Conservation (phyloP, 2,113 vertebrate species). For the Ceyx margarethae region DNA sequence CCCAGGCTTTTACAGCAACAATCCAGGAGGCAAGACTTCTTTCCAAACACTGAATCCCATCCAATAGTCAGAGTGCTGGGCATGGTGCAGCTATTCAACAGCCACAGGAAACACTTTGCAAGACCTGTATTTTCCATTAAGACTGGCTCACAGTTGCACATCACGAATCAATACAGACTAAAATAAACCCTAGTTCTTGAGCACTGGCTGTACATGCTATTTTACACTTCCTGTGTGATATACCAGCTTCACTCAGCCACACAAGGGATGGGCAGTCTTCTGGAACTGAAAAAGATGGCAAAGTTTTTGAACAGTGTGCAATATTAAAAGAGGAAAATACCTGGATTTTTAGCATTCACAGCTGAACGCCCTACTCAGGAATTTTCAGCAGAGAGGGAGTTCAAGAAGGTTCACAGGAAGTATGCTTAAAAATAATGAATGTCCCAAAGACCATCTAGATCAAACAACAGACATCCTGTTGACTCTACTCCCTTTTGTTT, state of each 20-base stretch:
- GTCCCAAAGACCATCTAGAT: neutral
- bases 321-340: neutral
- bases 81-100: neutral
- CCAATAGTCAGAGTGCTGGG: neutral
- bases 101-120: neutral
- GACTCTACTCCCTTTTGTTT: conserved; percentile 30
- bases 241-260: neutral
- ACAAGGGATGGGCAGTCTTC: neutral
- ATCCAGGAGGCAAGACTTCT: neutral
- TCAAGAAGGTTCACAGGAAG: conserved; percentile 61
- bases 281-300: neutral
- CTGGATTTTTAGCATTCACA: neutral
- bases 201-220: neutral
- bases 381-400: conserved; percentile 22
- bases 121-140: conserved; percentile 27
- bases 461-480: conserved; percentile 63
- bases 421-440: conserved; percentile 18
- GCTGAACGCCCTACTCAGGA: neutral
- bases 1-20: fast-evolving
- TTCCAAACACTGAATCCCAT: neutral
- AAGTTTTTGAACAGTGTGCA: neutral
- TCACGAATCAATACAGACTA: neutral
- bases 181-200: neutral
- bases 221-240: neutral
- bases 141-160: neutral